These are phyloP conservation scores for Trilocha varians DNA, from an alignment of 2,888 invertebrate species.

Conservation along the genomic window DNA sequence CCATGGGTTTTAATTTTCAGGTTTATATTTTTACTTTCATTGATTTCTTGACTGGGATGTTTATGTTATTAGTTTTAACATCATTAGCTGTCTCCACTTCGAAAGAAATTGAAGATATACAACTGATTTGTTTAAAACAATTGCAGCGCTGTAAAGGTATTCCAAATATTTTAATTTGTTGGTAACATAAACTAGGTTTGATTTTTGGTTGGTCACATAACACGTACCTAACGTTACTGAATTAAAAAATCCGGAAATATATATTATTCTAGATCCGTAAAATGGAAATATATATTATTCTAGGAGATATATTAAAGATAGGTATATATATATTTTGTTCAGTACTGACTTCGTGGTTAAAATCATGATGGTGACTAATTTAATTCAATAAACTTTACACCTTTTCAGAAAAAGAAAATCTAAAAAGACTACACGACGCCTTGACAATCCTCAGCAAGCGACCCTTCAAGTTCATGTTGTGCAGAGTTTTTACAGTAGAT, in stretches of 20 bases:
- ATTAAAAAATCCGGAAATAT: too few relatives aligned
- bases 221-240: too few relatives aligned
- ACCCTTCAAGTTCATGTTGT: not conserved
- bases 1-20: too few relatives aligned
- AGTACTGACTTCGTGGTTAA: too few relatives aligned
- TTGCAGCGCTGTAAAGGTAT: not conserved
- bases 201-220: too few relatives aligned
- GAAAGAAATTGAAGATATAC: not conserved
- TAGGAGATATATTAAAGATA: too few relatives aligned
- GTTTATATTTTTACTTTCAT: not conserved
- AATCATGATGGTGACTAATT: not conserved
- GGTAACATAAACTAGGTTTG: not conserved
- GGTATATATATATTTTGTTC: too few relatives aligned
- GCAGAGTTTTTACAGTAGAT: not conserved
- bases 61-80: not conserved
- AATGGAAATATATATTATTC: too few relatives aligned
- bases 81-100: not conserved
- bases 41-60: not conserved
- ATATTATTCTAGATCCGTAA: too few relatives aligned
- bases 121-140: too few relatives aligned
- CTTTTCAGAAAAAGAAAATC: not conserved
- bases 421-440: not conserved
- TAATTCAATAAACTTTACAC: not conserved
- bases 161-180: not conserved
- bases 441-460: not conserved